Evolutionary conservation across 2,888 invertebrate genomes (phyloP), one percentile per base, ranked within the genome.

Genomic region (Pristionchus mayeri): DNA sequence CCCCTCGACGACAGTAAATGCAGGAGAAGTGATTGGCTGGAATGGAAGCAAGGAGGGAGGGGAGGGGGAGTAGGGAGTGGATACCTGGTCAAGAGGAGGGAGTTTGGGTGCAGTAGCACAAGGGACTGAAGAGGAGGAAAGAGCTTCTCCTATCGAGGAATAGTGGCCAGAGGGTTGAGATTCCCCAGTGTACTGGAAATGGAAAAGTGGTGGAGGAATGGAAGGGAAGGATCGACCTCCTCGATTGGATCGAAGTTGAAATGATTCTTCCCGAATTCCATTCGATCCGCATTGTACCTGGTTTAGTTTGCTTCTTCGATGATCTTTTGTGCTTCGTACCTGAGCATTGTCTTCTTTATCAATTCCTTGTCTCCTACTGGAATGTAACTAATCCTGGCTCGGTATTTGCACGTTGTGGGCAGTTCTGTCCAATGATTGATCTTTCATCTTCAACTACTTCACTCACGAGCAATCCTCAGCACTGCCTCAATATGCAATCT

Each of bases 401-500:
- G 81, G 76, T 91, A 91, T 21, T 85, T 85, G 30, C 90, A 87
- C 18, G 88, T 87, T 3, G 82, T 81, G 0, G 91, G 91, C 13
- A 91, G 87, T 60, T 87, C 88, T 87, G 63, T 24, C 30, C 30
- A n/a, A 50, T 13, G 4, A 3, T 21, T 30, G 50, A 40, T 44
- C 48, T 50, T 40, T 34, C 50, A 52, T 78, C 16, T 4, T n/a
- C 24, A 18, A 50, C 0, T 16, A 40, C 21, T 9, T n/a, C 30
- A 82, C 85, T 85, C 79, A 89, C 89, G 87, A 4, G 87, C 79
- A 48, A 90, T 87, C 18, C 90, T 84, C 44, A 91, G 83, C 24
- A 89, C 81, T 2, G 91, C 90, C 67, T 91, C 91, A 30, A 91
- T 86, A 84, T 91, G 91, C 13, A 90, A 86, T 40, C 91, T 87